Percentiles rank a stretch among this genome's conserved stretches.
phyloP scores from a whole-genome alignment of 2,888 invertebrate species.

The Meghimatium bilineatum region DNA sequence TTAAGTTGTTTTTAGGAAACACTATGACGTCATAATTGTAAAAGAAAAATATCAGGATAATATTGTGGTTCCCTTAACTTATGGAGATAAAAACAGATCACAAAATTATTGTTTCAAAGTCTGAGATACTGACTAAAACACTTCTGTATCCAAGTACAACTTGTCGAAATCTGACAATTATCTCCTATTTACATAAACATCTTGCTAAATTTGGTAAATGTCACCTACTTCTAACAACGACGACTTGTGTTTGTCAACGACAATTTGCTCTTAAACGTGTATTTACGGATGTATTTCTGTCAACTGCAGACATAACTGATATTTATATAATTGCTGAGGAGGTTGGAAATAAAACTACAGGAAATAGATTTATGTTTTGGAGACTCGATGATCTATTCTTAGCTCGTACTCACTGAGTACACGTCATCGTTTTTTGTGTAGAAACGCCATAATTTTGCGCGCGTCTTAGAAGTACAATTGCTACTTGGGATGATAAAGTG shows the following conservation, averaged over 20 bases:
- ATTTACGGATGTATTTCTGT: background rate
- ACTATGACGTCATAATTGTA: no score
- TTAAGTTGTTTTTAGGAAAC: no score
- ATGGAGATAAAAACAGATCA: no score
- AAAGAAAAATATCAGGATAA: no score
- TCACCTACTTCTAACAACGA: background rate
- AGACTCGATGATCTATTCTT: background rate
- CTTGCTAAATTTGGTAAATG: background rate
- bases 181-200: background rate
- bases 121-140: no score
- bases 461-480: background rate
- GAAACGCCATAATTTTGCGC: background rate
- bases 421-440: constrained; percentile 10
- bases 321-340: background rate
- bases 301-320: background rate
- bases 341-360: background rate
- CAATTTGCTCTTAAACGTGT: background rate
- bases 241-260: background rate
- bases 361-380: background rate
- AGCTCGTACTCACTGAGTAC: background rate
- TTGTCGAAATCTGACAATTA: background rate
- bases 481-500: background rate
- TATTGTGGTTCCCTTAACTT: no score
- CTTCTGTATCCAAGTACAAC: background rate
- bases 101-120: no score